phyloP scores from a whole-genome alignment of 2,888 invertebrate species.

The Netelia virgata region DNA sequence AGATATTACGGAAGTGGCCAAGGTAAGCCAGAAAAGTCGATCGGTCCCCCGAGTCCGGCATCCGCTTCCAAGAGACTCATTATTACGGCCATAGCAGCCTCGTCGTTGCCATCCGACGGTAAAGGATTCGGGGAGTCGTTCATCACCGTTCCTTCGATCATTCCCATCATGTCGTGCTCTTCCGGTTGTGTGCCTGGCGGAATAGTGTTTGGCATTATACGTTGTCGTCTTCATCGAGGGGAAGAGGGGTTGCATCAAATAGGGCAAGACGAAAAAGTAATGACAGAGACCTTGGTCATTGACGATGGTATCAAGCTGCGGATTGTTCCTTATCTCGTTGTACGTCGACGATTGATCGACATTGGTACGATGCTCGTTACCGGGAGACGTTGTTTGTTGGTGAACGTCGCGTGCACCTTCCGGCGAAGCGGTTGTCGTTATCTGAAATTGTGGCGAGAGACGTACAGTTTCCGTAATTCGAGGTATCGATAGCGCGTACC shows the following conservation, averaged over 20 bases:
- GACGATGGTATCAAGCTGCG: slow-evolving; percentile 84
- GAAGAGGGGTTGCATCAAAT: too few relatives aligned
- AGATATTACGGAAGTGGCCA: slow-evolving; percentile 91
- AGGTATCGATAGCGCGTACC: neutral
- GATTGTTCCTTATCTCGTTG: slow-evolving; percentile 85
- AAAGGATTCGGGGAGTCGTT: slow-evolving; percentile 85
- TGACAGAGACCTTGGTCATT: slow-evolving; percentile 85
- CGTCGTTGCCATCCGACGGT: slow-evolving; percentile 92
- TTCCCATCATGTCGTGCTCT: slow-evolving; percentile 86
- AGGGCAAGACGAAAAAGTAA: slow-evolving; percentile 63
- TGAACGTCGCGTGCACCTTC: slow-evolving; percentile 67
- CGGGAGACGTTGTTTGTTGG: slow-evolving; percentile 70
- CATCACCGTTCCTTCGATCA: slow-evolving; percentile 86
- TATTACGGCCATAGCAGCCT: slow-evolving; percentile 96
- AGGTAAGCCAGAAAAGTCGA: slow-evolving; percentile 94
- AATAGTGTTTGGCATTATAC: slow-evolving; percentile 69
- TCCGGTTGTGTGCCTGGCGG: slow-evolving; percentile 81
- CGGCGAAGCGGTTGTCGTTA: slow-evolving; percentile 83
- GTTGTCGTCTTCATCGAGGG: slow-evolving; percentile 32
- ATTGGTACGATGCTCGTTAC: slow-evolving; percentile 76
- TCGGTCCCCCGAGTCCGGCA: slow-evolving; percentile 94
- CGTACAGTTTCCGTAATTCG: neutral
- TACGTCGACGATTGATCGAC: slow-evolving; percentile 77
- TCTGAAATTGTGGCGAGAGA: slow-evolving; percentile 79
- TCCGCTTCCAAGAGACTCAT: slow-evolving; percentile 96